Evolutionary conservation across 2,797 vertebrate genomes (phyloP), one percentile per base, ranked within the genome.

Genomic region (Arvicola amphibius): DNA sequence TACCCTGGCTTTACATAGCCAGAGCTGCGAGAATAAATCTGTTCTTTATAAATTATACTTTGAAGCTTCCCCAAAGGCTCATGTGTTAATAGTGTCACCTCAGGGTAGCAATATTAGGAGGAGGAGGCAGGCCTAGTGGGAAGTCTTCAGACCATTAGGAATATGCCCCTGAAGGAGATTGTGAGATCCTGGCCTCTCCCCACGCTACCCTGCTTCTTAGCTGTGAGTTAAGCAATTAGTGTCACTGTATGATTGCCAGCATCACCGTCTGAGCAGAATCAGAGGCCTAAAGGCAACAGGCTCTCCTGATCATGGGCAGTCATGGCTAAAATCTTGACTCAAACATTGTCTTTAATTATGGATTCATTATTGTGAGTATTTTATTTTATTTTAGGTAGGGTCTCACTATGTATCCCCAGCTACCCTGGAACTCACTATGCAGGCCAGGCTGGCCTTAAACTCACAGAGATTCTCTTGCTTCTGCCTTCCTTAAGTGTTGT

Each of bases 221-320:
- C 23, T 34, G 19, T 84, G 23, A 76, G 46, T 29, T 84, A 79
- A 56, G 11, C 51, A 27, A 10, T 67, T 77, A 63, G 29, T 0
- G n/a, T 7, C 13, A 27, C 4, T 48, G 37, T 9, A 40, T 4
- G 19, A 6, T 16, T 2, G 0, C 14, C 34, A 5, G 5, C n/a
- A 8, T 32, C 53, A 40, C 29, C 9, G 6, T 2, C 4, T 29
- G 46, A 25, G 6, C 59, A 10, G 23, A 23, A n/a, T 37, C 37
- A n/a, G 27, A n/a, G n/a, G 10, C 5, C 5, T 32, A 78, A 43
- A 78, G 37, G 13, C 48, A 69, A 76, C 19, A 13, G 34, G 17
- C 67, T 37, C 23, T 48, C 6, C 25, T 61, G 46, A n/a, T 23
- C 21, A n/a, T 23, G 32, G 37, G 53, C 69, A 77, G 23, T 17